Conservation (phyloP, 92 coral and sea anemone species). For the Palythoa grandis region DNA sequence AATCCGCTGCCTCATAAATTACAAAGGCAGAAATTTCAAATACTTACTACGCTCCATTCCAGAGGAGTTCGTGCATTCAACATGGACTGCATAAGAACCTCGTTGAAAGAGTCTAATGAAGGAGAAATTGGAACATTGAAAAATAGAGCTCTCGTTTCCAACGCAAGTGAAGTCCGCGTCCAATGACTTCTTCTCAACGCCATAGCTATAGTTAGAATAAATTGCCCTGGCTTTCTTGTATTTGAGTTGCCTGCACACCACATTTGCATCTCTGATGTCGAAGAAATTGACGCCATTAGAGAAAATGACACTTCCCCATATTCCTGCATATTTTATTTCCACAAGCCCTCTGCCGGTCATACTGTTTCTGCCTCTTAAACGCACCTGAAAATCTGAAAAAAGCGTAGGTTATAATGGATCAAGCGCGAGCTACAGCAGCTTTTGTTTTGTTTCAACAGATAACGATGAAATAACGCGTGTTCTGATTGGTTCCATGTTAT, state of each 20-base stretch:
- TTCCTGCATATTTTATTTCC: slow-evolving; percentile 20
- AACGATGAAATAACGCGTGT: too few species aligned
- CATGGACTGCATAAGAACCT: not conserved
- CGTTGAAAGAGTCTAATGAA: too few species aligned
- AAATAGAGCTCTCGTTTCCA: slow-evolving; percentile 34
- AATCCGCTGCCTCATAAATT: too few species aligned
- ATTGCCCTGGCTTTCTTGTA: slow-evolving; percentile 11
- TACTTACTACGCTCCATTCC: slow-evolving; percentile 20
- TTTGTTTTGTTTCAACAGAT: too few species aligned
- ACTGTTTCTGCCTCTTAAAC: not conserved
- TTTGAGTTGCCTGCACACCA: slow-evolving; percentile 24
- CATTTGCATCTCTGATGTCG: slow-evolving; percentile 23
- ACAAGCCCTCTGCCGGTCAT: not conserved
- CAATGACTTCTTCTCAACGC: not conserved
- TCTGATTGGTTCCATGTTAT: too few species aligned
- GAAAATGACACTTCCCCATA: not conserved
- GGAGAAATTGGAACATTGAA: not conserved
- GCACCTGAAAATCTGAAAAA: slow-evolving; percentile 8
- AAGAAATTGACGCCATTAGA: not conserved
- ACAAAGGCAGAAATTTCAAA: not conserved
- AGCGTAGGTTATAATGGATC: not conserved
- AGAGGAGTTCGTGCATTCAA: slow-evolving; percentile 18
- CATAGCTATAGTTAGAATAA: not conserved
- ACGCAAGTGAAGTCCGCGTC: not conserved
- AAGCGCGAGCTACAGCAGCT: too few species aligned